Conservation (phyloP, 2,888 invertebrate genomes). For the Mamestra brassicae region DNA sequence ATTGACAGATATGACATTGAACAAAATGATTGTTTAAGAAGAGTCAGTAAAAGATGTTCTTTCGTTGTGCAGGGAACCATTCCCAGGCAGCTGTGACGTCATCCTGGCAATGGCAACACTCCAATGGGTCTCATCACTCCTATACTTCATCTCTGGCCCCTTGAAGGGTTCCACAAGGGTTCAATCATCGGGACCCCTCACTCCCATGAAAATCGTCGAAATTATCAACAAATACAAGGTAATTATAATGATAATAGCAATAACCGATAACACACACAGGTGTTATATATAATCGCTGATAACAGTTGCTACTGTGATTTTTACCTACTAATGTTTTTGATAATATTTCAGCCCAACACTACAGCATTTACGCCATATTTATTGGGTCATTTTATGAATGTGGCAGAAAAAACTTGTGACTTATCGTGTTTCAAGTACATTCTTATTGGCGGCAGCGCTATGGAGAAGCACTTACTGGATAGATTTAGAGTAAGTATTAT, state of each 20-base stretch:
- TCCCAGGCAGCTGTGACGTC: slow-evolving; percentile 58
- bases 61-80: slow-evolving; percentile 66
- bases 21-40: neutral
- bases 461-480: slow-evolving; percentile 75
- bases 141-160: slow-evolving; percentile 72
- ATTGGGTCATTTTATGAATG: slow-evolving; percentile 76
- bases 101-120: slow-evolving; percentile 72
- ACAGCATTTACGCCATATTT: slow-evolving; percentile 79
- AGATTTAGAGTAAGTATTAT: slow-evolving; percentile 76
- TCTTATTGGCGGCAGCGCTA: slow-evolving; percentile 75
- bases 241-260: slow-evolving; percentile 40
- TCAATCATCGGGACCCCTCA: slow-evolving; percentile 71
- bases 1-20: neutral
- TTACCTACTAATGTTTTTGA: slow-evolving; percentile 12
- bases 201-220: slow-evolving; percentile 68
- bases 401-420: slow-evolving; percentile 77
- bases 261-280: slow-evolving; percentile 10
- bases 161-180: slow-evolving; percentile 70
- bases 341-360: slow-evolving; percentile 73
- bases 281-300: slow-evolving; percentile 3
- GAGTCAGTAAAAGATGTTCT: neutral
- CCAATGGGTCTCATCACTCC: slow-evolving; percentile 76
- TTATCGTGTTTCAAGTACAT: slow-evolving; percentile 79
- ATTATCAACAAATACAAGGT: slow-evolving; percentile 77
- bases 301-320: slow-evolving; percentile 25